phyloP scores from a whole-genome alignment of 1,140 invertebrate genomes.

The Coptotermes formosanus region DNA sequence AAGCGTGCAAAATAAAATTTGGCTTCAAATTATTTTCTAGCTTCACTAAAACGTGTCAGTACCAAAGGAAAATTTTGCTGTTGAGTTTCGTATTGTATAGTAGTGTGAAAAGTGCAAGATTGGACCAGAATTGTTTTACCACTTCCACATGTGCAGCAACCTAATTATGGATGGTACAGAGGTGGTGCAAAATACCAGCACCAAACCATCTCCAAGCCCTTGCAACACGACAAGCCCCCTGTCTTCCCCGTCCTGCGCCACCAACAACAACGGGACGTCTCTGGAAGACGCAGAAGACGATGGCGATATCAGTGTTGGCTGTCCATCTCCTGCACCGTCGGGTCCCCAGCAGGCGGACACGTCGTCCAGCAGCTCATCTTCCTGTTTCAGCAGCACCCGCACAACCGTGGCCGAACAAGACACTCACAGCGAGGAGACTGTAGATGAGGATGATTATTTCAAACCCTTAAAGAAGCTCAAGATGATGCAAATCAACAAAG shows the following conservation, averaged over 20 bases:
- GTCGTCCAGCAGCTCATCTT: slow-evolving; percentile 37
- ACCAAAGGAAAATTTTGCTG: too few relatives aligned
- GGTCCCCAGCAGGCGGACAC: slow-evolving; percentile 40
- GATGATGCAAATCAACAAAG: slow-evolving; percentile 61
- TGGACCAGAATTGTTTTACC: background rate
- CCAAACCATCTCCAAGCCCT: background rate
- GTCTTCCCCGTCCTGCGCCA: slow-evolving; percentile 46
- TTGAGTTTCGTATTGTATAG: too few relatives aligned
- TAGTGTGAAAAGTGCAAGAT: too few relatives aligned
- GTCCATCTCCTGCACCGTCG: slow-evolving; percentile 61
- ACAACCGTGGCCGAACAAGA: slow-evolving; percentile 25
- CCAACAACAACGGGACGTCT: slow-evolving; percentile 37
- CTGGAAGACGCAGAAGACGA: slow-evolving; percentile 47
- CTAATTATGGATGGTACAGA: slow-evolving; percentile 31
- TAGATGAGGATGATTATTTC: slow-evolving; percentile 75
- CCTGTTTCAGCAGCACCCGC: background rate
- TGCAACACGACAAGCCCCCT: slow-evolving; percentile 38
- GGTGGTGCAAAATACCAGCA: slow-evolving; percentile 39
- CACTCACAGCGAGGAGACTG: slow-evolving; percentile 40
- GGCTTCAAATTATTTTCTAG: too few relatives aligned
- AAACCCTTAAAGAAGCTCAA: slow-evolving; percentile 81
- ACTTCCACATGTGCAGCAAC: slow-evolving; percentile 29
- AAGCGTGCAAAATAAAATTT: too few relatives aligned
- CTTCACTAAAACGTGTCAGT: too few relatives aligned
- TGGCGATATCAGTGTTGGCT: slow-evolving; percentile 69